phyloP scores from a whole-genome alignment of 2,888 invertebrate genomes.

The Brachynemurus nebulosus region DNA sequence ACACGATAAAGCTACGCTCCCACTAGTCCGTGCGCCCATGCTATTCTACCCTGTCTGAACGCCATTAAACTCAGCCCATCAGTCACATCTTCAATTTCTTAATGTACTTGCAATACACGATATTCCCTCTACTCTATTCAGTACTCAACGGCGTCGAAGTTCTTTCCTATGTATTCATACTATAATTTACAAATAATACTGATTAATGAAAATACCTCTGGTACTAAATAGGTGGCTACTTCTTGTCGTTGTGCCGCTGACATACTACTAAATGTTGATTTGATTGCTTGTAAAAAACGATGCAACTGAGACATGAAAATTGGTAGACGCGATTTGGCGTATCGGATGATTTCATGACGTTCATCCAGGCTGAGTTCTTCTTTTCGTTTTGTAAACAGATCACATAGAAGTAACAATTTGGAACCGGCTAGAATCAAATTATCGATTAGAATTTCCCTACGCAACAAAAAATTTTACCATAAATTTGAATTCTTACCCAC shows the following conservation, averaged over 20 bases:
- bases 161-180: too few relatives aligned
- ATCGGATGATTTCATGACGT: constrained; percentile 50
- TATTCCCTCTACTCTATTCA: too few relatives aligned
- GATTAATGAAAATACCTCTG: constrained; percentile 36
- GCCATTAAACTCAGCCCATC: too few relatives aligned
- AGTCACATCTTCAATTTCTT: too few relatives aligned
- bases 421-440: constrained; percentile 30
- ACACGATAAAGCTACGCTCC: too few relatives aligned
- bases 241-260: constrained; percentile 42
- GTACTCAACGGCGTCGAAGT: too few relatives aligned
- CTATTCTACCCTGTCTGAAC: too few relatives aligned
- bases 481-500: constrained; percentile 42
- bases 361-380: constrained; percentile 45
- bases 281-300: constrained; percentile 42
- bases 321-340: constrained; percentile 49
- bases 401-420: constrained; percentile 45
- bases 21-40: too few relatives aligned
- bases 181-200: background rate
- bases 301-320: constrained; percentile 47
- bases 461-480: background rate
- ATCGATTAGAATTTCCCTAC: background rate
- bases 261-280: constrained; percentile 42
- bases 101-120: too few relatives aligned
- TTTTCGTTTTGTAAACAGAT: constrained; percentile 48
- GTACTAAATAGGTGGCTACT: constrained; percentile 48